Base-by-base conservation (phyloP, 2,888 invertebrate species). In the Epirrhoe tristata region DNA sequence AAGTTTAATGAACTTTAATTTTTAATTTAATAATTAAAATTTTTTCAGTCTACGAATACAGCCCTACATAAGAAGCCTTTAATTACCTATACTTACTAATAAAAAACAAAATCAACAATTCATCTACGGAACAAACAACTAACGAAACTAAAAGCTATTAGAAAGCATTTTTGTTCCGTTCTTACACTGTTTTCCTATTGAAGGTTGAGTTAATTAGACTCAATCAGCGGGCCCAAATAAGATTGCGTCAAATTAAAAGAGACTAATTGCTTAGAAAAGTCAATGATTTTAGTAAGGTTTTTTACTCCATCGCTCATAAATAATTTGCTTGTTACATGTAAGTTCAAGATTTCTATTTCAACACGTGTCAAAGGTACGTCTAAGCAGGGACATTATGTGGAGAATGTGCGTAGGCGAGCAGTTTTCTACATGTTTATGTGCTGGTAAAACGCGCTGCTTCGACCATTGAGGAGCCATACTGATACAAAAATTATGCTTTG, bases 321-420 rank as follows among this genome's bases (percentile, higher is more conserved):
- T 50, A 34, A 60, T 65, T 70, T 64, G 63, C 63, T 74, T 71
- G 83, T 84, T 70, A 57, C 84, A 86, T 85, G 85, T 86, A 85
- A 83, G 86, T 79, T 58, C 57, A 46, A 56, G 67, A 31, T 66
- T 51, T 58, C 48, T 39, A 69, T 70, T 66, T 72, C 67, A 72
- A 61, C 69, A 76, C 66, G 73, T 78, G 79, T 80, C 77, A 80
- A 78, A 81, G 81, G 81, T 80, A 80, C 75, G 77, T 74, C 52
- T 63, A 68, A 73, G 66, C 58, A 52, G 63, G 58, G 65, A 69
- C 67, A 68, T 70, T 71, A 75, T 63, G 60, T 63, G 16, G 58
- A 75, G 83, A 84, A 84, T 81, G 82, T 81, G 83, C 79, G 84
- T 83, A 74, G 84, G 84, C 74, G 63, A 57, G 81, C 72, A 71